Base-by-base conservation (phyloP, 2,113 vertebrate genomes). In the Apeltes quadracus region DNA sequence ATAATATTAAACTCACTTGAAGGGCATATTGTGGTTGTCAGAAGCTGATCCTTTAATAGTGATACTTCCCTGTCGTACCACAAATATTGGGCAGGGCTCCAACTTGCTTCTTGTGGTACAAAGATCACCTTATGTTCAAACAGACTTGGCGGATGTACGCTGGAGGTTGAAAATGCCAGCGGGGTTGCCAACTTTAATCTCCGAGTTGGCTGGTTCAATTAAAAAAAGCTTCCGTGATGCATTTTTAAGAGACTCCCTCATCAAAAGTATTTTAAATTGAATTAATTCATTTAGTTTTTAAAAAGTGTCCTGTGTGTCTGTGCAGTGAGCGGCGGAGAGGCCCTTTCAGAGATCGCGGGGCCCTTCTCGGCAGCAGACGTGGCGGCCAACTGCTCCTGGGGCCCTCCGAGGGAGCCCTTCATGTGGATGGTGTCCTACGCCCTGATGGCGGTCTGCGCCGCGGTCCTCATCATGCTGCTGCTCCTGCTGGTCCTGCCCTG, bases 391-490 rank as follows among this genome's bases (percentile, higher is more conserved):
- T 99, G 98, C 64, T 92, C 95, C 0, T 71, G 88, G 0, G 82
- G 92, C 0, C 1, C 78, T 0, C 72, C 93, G 58, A 91, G 88
- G 0, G 95, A 97, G 83, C 95, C 95, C 0, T 11, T 94, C 7
- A 72, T 98, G 82, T 99, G 98, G 98, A 88, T 97, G 10, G 86
- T 97, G 62, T 98, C 96, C 55, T 99, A 98, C 4, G 51, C 93
- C 0, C 94, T 99, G 61, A 95, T 99, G 95, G 95, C 91, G 2
- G 75, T 96, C 34, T 99, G 97, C 10, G 95, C 92, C 10, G 1
- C 95, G 71, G 91, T 96, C 64, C 94, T 99, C 18, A 87, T 98
- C 2, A 25, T 93, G 6, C 90, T 99, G 18, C 51, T 97, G 57
- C 34, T 95, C 41, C 85, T 97, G 76, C 94, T 98, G 56, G 84